Base-by-base conservation (phyloP, 1,140 invertebrate species). In the Microvelia longipes region DNA sequence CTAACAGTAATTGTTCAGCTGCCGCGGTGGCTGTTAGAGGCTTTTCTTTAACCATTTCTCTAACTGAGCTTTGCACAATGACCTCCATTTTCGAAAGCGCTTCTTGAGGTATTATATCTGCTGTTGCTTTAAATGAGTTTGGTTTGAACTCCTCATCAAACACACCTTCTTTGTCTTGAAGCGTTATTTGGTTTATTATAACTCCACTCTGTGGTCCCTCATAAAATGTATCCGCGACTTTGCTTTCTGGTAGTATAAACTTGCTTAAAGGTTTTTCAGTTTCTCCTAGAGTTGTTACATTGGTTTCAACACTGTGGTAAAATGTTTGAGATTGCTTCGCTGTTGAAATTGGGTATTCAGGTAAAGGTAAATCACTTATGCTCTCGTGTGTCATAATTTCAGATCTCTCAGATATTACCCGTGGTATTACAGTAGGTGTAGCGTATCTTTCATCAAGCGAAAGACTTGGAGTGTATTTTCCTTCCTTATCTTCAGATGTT, bases 71-170 rank as follows among this genome's bases (percentile, higher is more conserved):
- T 30, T 73, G 70, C 25, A 70, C 30, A 50, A 73, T 28, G 67
- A 73, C 60, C 71, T 74, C 74, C 63, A 72, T 71, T 68, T 70
- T 72, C 60, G 69, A 28, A n/a, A 71, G 72, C 60, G 72, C 73
- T 74, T 80, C 76, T 71, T 78, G 75, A 13, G 75, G 71, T 28
- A 77, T 73, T 15, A 79, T 71, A 72, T 79, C 74, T 67, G 78
- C 71, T 26, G 78, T 69, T 62, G 78, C 75, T 30, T 24, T 50
- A 5, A 61, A 66, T 67, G 19, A 66, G 28, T 66, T 78, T 72
- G 19, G 74, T 71, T 68, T 79, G 74, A 64, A 75, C 73, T 29
- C 68, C 67, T 61, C 70, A 64, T 28, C 68, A 65, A 72, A 71
- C n/a, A 64, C 62, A 2, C 67, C 69, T 71, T 75, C 70, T 71